Base-by-base conservation (phyloP, 1,140 invertebrate genomes). In the Mycetomoellerius zeteki region DNA sequence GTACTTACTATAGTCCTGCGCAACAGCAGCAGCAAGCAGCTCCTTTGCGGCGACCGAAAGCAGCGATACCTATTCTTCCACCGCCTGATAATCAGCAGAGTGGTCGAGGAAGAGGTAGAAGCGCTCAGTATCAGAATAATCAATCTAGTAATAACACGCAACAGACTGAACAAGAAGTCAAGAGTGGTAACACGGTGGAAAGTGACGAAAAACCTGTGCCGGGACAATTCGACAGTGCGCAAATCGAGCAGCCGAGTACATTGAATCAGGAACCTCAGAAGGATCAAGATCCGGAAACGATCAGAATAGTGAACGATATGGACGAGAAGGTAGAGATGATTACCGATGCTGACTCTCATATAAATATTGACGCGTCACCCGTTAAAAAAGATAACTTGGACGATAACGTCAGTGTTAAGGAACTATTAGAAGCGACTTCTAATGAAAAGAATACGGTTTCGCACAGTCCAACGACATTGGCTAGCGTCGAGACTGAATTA, bases 1-100 rank as follows among this genome's bases (percentile, higher is more conserved):
- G 96, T 43, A 96, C 96, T 50, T 97, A 97, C 21, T 95, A 95
- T 30, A 95, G 92, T 86, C 95, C 95, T 16, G 94, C 94, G 5
- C 94, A 96, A 93, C 93, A 96, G 89, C 91, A 96, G 92, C 86
- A 94, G 72, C 93, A 94, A 52, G 67, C 94, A 73, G 88, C 93
- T 91, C 92, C 95, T 19, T 65, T 96, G 24, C 96, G 96, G 88
- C 92, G 96, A 82, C 96, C 96, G 19, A 96, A 96, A 89, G 95
- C 95, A 21, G 96, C 96, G 10, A 96, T 97, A 89, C 96, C 96
- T 30, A 96, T 97, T 82, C 94, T 97, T 33, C 96, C 96, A 56
- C 96, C 96, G 3, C 96, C 96, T 0, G 96, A 96, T 69, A 94
- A 91, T 88, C 93, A 93, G 58, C 92, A 93, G 56, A 89, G 85